Evolutionary conservation across 2,113 vertebrate species (phyloP).

Genomic region (Rhinopithecus roxellana): DNA sequence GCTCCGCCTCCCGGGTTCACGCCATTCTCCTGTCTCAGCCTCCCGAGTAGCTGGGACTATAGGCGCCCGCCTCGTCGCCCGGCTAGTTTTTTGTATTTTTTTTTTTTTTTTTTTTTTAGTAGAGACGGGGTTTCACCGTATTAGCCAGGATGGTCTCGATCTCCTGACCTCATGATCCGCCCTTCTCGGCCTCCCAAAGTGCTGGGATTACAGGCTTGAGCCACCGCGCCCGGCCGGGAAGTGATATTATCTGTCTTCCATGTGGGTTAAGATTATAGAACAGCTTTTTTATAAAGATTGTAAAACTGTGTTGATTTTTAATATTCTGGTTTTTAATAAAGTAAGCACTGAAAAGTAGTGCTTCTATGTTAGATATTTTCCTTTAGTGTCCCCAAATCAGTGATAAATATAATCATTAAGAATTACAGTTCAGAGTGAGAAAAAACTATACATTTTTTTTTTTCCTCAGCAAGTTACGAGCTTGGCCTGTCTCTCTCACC

Average conservation of each 20-base stretch:
- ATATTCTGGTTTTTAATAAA: background rate
- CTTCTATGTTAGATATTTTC: background rate
- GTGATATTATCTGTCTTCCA: background rate
- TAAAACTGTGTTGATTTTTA: background rate
- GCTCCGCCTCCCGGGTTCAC: no score
- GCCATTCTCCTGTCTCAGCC: no score
- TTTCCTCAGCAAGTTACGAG: background rate
- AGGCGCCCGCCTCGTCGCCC: no score
- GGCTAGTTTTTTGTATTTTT: no score
- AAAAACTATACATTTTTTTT: fast-evolving
- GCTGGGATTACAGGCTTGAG: no score
- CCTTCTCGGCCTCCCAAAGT: no score
- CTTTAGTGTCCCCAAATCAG: no score
- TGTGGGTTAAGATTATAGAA: background rate
- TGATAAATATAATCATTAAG: fast-evolving
- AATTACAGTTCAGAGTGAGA: background rate
- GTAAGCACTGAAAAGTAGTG: background rate
- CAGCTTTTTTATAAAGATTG: background rate
- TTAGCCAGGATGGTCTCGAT: no score
- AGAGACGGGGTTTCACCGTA: no score
- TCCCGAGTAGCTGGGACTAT: no score
- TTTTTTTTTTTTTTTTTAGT: no score
- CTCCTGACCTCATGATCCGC: no score
- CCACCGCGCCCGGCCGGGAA: background rate
- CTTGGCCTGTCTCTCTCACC: background rate